These are phyloP conservation scores for Galagoides demidoff DNA, from an alignment of 2,797 vertebrate species.

Conservation along the genomic window DNA sequence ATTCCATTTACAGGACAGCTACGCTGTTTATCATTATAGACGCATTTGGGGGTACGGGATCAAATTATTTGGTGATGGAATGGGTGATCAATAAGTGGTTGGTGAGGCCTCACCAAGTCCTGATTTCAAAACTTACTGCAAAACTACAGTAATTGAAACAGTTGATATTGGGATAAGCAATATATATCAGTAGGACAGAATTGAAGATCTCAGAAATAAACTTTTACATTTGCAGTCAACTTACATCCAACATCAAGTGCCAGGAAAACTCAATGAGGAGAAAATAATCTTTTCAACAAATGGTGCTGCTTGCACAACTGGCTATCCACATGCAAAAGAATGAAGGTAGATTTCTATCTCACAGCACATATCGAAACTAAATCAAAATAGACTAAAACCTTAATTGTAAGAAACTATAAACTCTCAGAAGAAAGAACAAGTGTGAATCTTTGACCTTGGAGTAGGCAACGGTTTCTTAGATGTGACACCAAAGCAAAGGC, in stretches of 20 bases:
- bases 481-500: background rate
- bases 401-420: background rate
- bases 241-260: background rate
- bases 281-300: background rate
- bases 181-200: background rate
- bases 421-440: background rate
- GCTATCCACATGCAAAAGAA: background rate
- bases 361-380: background rate
- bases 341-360: background rate
- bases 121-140: background rate
- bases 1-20: background rate
- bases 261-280: background rate
- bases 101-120: background rate
- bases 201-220: background rate
- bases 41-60: background rate
- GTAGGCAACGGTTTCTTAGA: background rate
- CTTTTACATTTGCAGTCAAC: background rate
- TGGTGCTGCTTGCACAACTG: background rate
- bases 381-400: background rate
- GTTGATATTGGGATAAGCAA: background rate
- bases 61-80: background rate
- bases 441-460: background rate
- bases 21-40: background rate
- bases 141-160: background rate
- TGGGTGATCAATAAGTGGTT: background rate